Evolutionary conservation across 1,140 invertebrate species (phyloP), one percentile per base, ranked within the genome.

Genomic region (Heterodera schachtii): DNA sequence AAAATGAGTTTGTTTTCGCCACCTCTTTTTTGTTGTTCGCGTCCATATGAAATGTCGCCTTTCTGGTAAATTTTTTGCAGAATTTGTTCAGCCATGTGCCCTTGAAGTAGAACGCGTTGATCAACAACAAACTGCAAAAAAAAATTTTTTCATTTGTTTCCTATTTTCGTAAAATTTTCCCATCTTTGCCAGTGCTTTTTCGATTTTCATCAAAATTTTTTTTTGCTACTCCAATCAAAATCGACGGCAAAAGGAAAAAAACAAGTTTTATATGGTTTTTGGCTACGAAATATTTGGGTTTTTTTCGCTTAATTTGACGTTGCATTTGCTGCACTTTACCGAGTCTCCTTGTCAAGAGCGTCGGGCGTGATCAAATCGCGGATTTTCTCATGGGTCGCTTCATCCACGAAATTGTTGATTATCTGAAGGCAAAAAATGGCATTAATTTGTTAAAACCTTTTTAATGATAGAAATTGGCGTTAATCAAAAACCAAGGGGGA

Each of bases 21-120:
- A 49, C 81, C 67, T 85, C 43, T 66, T 79, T 75, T 16, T 66
- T 64, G 75, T 74, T 71, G 16, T 71, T 74, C 60, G 74, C n/a
- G 81, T 71, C 47, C 41, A 86, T 71, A 46, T 60, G 79, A 66
- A 85, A 85, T 31, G 46, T 44, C 81, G 80, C 74, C 31, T 83
- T 78, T 11, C 7, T 19, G 60, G 84, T 85, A n/a, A 11, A 11
- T 5, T 75, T 16, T 60, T 21, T n/a, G 41, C 76, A 47, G 71
- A 85, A 85, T 73, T 83, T 44, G 7, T 74, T 78, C 31, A 41
- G 44, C 84, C 84, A 85, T 9, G 19, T 47, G 6, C 84, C 84
- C 16, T 85, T 85, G 84, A 85, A 85, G 69, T 85, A 85, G n/a
- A 82, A 44, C 13, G 84, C 84, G 60, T 85, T 85, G 73, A 85